Evolutionary conservation across 2,888 invertebrate species (phyloP), one percentile per base, ranked within the genome.

Genomic region (Nycteola revayana): DNA sequence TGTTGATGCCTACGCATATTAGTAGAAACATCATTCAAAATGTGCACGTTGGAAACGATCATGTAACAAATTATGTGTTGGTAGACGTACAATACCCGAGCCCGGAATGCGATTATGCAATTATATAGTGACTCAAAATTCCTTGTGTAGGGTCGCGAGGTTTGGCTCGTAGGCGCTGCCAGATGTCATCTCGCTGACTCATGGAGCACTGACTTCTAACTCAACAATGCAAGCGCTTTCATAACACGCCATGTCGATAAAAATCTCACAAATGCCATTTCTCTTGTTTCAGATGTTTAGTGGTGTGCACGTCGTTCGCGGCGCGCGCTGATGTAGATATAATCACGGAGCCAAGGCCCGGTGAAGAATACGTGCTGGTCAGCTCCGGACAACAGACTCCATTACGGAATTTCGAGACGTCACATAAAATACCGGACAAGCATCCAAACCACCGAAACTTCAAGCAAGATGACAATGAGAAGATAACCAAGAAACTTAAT

Each of bases 361-460:
- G 92, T 10, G 90, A 93, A 60, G 92, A 93, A 67, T 93, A 91
- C 69, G 93, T 93, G 25, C 86, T 91, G 57, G 91, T 93, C 36
- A 91, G 92, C 55, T 85, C 89, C 8, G 89, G 87, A 9, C 84
- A 86, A 45, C 86, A 88, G 51, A 87, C 86, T 10, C 81, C 87
- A 1, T 35, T 89, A 11, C 76, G 80, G 56, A 77, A 76, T 57
- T 94, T 94, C 59, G 94, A 94, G 76, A 93, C 94, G 1, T 89
- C 94, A 1, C 94, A 94, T 67, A 94, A 94, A 77, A 89, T 93
- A 49, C 92, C 92, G 0, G 90, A 87, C 8, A 84, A 86, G 56
- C 79, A 87, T 44, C 82, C 87, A 1, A 49, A 75, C 35, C 78
- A 86, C 27, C 72, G 78, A 29, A 49, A 75, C 24, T 54, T 75